Evolutionary conservation across 2,888 invertebrate genomes (phyloP).

Genomic region (Folsomia manolachei): DNA sequence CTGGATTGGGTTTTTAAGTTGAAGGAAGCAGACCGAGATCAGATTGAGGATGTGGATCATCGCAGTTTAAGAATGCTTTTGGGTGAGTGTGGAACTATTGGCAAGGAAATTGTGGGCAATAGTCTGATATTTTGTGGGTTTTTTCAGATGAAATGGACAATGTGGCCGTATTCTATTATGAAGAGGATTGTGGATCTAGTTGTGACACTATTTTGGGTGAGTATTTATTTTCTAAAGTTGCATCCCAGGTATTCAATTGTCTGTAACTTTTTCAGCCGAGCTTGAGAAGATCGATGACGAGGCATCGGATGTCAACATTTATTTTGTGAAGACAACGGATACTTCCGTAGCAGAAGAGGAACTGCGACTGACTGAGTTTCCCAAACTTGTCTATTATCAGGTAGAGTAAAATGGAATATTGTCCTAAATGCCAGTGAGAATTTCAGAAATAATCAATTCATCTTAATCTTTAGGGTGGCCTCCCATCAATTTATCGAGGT

Average conservation of each 20-base stretch:
- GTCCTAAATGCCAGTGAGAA: no score
- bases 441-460: no score
- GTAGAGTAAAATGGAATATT: no score
- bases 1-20: constrained; percentile 71
- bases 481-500: constrained; percentile 94
- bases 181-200: constrained; percentile 73
- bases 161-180: constrained; percentile 57
- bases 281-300: constrained; percentile 59
- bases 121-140: no score
- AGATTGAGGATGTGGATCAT: constrained; percentile 86
- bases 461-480: no score
- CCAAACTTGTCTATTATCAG: constrained; percentile 87
- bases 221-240: constrained; percentile 90
- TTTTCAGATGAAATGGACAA: constrained; percentile 76
- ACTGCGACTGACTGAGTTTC: constrained; percentile 87
- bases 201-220: constrained; percentile 82
- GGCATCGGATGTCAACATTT: constrained; percentile 86
- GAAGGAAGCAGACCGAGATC: constrained; percentile 78
- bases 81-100: no score
- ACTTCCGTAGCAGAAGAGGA: constrained; percentile 84
- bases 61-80: constrained; percentile 85
- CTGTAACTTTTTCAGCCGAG: no score
- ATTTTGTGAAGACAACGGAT: constrained; percentile 90
- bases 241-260: no score
- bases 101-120: no score